phyloP scores from a whole-genome alignment of 2,113 vertebrate genomes.

The Otolemur garnettii region DNA sequence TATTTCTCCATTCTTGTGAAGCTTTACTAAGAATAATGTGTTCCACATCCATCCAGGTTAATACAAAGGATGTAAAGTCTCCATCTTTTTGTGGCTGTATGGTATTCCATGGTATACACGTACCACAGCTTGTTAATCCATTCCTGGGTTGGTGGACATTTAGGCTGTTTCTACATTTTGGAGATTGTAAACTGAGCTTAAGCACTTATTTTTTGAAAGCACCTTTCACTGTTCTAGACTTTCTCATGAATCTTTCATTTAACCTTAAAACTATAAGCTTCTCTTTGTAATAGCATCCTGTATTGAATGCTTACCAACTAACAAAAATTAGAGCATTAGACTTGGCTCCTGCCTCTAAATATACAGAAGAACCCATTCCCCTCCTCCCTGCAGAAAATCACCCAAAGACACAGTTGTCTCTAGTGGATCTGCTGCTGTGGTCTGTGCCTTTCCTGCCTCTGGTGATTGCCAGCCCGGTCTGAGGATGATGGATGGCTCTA shows the following conservation, averaged over 20 bases:
- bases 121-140: too few species aligned
- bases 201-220: constrained; percentile 17
- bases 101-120: too few species aligned
- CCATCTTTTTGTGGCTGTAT: too few species aligned
- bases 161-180: too few species aligned
- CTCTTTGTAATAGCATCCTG: not conserved
- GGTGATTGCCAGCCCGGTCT: constrained; percentile 9
- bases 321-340: not conserved
- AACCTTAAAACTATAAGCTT: constrained; percentile 13
- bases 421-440: not conserved
- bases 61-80: too few species aligned
- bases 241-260: not conserved
- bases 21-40: too few species aligned
- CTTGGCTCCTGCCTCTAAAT: not conserved
- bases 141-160: too few species aligned
- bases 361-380: not conserved
- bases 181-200: too few species aligned
- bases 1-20: too few species aligned
- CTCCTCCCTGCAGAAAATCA: not conserved
- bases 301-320: not conserved
- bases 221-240: not conserved
- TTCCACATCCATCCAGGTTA: too few species aligned
- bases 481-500: not conserved
- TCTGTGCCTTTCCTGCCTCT: not conserved
- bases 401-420: not conserved